phyloP scores from a whole-genome alignment of 1,140 invertebrate species.

The Drosophila nigromelanica region DNA sequence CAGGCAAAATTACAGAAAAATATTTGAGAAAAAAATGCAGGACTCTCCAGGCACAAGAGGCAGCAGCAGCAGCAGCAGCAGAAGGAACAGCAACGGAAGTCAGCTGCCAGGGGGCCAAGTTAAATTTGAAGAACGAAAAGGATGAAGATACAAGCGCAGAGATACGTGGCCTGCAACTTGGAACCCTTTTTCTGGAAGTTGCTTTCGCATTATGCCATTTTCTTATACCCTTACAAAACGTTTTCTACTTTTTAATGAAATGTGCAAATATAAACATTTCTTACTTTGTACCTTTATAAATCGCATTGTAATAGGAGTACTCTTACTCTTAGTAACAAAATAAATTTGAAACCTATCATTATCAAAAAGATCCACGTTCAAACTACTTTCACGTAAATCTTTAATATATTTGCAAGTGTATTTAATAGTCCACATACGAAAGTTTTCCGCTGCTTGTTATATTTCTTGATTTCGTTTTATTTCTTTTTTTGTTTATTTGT shows the following conservation, averaged over 20 bases:
- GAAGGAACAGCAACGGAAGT: constrained; percentile 21
- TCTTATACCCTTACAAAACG: constrained; percentile 3
- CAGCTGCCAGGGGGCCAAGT: constrained; percentile 38
- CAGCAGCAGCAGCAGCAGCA: constrained; percentile 25
- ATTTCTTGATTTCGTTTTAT: constrained; percentile 1
- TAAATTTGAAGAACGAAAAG: constrained; percentile 46
- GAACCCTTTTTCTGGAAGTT: constrained; percentile 65
- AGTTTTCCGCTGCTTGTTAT: not conserved
- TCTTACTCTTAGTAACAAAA: too few species aligned
- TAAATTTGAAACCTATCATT: too few species aligned
- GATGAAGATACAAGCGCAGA: constrained; percentile 13
- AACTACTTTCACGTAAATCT: too few species aligned
- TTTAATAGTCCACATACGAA: constrained; percentile 5
- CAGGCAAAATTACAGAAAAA: constrained; percentile 70
- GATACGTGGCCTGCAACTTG: constrained; percentile 61
- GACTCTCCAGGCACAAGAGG: constrained; percentile 17
- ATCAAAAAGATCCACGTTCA: too few species aligned
- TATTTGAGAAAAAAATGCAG: constrained; percentile 55
- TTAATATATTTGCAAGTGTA: constrained; percentile 13
- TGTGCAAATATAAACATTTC: too few species aligned
- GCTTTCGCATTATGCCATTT: constrained; percentile 25
- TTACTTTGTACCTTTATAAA: too few species aligned
- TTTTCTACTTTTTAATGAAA: not conserved
- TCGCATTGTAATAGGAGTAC: too few species aligned
- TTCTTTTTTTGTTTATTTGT: not conserved